Percentiles rank a stretch among this genome's conserved stretches.
Conservation (phyloP, 23 tunicate genomes). For the Aplidium turbinatum region DNA sequence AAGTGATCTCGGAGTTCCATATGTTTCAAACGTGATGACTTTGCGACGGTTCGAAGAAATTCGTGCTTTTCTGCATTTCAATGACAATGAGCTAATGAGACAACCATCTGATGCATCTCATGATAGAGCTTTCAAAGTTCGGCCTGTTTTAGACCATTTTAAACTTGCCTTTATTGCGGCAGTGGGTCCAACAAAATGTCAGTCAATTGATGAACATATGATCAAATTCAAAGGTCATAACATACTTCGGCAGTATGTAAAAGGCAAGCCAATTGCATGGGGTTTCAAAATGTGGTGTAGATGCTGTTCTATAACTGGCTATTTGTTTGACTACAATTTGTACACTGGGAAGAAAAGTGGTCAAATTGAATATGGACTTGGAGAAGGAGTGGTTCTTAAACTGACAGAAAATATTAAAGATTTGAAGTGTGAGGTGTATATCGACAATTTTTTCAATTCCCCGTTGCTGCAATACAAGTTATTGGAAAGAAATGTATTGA, state of each 20-base stretch:
- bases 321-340: background rate
- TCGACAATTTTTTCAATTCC: conserved; percentile 26
- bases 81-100: conserved; percentile 4
- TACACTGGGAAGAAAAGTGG: conserved; percentile 19
- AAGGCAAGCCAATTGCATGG: conserved; percentile 20
- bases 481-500: no score
- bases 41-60: background rate
- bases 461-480: conserved; percentile 1
- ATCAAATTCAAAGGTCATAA: conserved; percentile 15
- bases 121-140: conserved; percentile 20
- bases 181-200: conserved; percentile 1
- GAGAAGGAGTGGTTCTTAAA: conserved; percentile 25
- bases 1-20: conserved; percentile 9
- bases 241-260: conserved; percentile 12
- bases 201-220: conserved; percentile 25
- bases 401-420: conserved; percentile 1
- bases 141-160: conserved; percentile 16
- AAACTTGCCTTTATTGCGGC: background rate
- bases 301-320: conserved; percentile 12
- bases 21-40: conserved; percentile 8
- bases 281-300: conserved; percentile 27
- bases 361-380: conserved; percentile 5
- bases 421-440: conserved; percentile 1
- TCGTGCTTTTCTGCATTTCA: conserved; percentile 16
- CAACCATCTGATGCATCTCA: background rate